Conservation (phyloP, 2,797 vertebrate genomes). For the Prunella strophiata region DNA sequence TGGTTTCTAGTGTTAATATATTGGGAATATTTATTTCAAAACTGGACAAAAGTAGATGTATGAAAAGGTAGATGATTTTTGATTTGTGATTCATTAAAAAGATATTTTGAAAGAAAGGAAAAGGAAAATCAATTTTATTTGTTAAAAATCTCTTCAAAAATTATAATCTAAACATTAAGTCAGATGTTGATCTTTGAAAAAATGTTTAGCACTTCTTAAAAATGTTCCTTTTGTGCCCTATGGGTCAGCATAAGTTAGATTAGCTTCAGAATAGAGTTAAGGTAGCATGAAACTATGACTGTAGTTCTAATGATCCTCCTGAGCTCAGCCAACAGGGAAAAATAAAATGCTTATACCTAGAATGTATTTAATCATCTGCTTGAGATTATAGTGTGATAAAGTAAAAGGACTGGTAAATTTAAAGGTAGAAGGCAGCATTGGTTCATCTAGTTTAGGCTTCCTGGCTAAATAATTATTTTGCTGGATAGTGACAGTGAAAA, state of each 20-base stretch:
- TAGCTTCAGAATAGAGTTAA: background rate
- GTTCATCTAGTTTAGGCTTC: background rate
- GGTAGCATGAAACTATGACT: background rate
- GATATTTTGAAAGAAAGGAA: background rate
- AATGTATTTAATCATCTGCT: background rate
- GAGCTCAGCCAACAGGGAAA: background rate
- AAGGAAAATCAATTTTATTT: background rate
- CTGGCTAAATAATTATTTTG: background rate
- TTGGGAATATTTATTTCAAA: background rate
- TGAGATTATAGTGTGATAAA: background rate
- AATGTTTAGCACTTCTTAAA: background rate
- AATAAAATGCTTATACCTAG: background rate
- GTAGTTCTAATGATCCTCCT: background rate
- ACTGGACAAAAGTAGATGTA: background rate
- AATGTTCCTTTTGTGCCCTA: background rate
- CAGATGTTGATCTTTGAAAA: background rate
- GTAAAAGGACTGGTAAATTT: background rate
- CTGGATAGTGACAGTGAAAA: background rate
- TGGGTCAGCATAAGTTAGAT: background rate
- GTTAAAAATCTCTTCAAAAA: background rate
- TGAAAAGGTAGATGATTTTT: background rate
- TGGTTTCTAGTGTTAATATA: background rate
- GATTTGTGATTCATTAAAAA: background rate
- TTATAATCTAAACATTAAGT: background rate
- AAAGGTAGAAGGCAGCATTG: background rate